Percentiles rank a stretch among this genome's conserved stretches.
Evolutionary conservation across 2,888 invertebrate species (phyloP).

Genomic region (Aradus depressus): DNA sequence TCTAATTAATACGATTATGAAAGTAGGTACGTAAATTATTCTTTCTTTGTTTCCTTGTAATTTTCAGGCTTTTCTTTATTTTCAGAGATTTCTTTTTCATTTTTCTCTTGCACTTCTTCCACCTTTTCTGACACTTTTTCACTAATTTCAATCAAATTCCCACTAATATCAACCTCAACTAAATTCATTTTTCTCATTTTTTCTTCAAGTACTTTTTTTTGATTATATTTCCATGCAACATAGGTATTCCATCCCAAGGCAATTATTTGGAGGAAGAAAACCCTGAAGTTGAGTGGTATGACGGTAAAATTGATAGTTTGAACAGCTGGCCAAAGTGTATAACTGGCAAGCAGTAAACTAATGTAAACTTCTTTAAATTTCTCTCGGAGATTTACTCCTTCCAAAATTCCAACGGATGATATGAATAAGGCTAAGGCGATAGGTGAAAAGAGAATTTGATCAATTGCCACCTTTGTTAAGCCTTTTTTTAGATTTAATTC

Average conservation of each 20-base stretch:
- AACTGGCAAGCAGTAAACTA: constrained; percentile 55
- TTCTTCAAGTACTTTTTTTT: neutral
- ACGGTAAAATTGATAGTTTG: constrained; percentile 76
- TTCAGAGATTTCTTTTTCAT: too few species aligned
- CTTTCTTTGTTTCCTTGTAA: too few species aligned
- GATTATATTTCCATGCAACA: constrained; percentile 47
- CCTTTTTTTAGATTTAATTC: constrained; percentile 35
- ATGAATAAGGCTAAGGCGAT: constrained; percentile 49
- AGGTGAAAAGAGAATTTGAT: constrained; percentile 67
- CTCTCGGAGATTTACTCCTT: constrained; percentile 37
- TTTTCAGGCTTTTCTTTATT: too few species aligned
- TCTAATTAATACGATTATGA: too few species aligned
- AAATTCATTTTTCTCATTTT: too few species aligned
- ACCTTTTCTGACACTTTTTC: too few species aligned
- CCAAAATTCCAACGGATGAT: constrained; percentile 45
- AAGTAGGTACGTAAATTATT: too few species aligned
- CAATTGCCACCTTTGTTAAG: constrained; percentile 56
- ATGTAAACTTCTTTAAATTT: constrained; percentile 17
- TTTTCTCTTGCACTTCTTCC: too few species aligned
- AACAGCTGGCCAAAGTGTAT: constrained; percentile 70
- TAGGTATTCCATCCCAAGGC: constrained; percentile 80
- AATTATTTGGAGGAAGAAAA: constrained; percentile 61
- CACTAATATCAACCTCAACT: too few species aligned
- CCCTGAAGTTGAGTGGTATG: constrained; percentile 72
- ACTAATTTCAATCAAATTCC: too few species aligned